Evolutionary conservation across 2,113 vertebrate species (phyloP), one percentile per base, ranked within the genome.

Genomic region (Podilymbus podiceps): DNA sequence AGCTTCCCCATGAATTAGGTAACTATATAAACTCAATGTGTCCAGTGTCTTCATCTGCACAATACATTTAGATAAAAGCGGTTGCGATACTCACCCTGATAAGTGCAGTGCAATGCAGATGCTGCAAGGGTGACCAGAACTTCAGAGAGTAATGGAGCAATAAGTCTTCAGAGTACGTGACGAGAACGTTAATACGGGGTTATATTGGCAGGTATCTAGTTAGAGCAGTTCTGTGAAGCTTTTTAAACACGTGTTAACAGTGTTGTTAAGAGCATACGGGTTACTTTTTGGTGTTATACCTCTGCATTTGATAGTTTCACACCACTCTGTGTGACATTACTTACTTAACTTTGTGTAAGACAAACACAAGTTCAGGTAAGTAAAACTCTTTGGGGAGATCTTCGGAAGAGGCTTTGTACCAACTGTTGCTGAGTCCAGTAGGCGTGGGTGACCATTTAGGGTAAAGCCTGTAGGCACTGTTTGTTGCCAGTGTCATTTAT

Each of bases 1-100:
- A 99, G 89, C 98, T 99, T 95, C 99, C 99, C 82, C 99, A 99
- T 88, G 99, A 99, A 97, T 98, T 99, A 75, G 99, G 99, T 99
- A 98, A 98, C 88, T 91, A 67, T 40, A 25, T 81, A 80, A 69
- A 72, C 25, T 75, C 30, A 22, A 8, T 74, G 30, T 20, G 22
- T 88, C 78, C 33, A 9, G 25, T 83, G 19, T 67, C 38, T 69
- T 76, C 23, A 35, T 60, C 60, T 69, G 15, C 72, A 64, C 42
- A 55, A 92, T 92, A 58, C 58, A 40, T 2, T 28, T 84, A 30
- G 8, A 22, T 76, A 31, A 60, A 69, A 66, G 55, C 55, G 67
- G 35, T 46, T 77, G 55, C 35, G 42, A 60, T 53, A 27, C 33
- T 72, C 2, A 1, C 50, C n/a, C n/a, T 72, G 46, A 42, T 88